phyloP scores from a whole-genome alignment of 2,113 vertebrate species.

The Tympanuchus pallidicinctus region DNA sequence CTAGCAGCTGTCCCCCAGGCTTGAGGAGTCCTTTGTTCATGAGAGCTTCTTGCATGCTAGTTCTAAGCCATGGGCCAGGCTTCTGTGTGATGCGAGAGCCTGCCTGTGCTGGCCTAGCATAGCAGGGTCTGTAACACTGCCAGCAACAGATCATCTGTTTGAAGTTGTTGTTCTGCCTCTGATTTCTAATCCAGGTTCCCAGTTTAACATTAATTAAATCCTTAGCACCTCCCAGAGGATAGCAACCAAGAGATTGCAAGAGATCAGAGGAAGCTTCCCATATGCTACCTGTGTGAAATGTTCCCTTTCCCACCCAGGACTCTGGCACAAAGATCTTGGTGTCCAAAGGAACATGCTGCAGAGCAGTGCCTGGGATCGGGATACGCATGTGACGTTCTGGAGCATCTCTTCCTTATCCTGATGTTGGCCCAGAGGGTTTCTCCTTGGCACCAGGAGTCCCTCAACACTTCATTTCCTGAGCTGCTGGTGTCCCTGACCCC shows the following conservation, averaged over 20 bases:
- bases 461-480: not conserved
- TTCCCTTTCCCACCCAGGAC: not conserved
- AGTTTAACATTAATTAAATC: not conserved
- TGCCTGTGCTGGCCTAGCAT: not conserved
- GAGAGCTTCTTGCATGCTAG: not conserved
- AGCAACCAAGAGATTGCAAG: not conserved
- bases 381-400: not conserved
- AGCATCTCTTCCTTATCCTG: not conserved
- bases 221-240: not conserved
- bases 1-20: not conserved
- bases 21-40: not conserved
- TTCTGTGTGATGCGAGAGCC: rapidly evolving
- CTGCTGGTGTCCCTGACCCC: not conserved
- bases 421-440: not conserved
- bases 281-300: not conserved
- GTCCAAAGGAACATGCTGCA: not conserved
- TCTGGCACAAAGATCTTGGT: not conserved
- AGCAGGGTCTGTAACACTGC: not conserved
- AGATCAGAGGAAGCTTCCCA: not conserved
- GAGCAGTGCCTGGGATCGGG: not conserved
- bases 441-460: not conserved
- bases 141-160: not conserved
- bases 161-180: not conserved
- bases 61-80: not conserved
- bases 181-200: not conserved